Evolutionary conservation across 2,888 invertebrate species (phyloP), one percentile per base, ranked within the genome.

Genomic region (Auanema freiburgensis): DNA sequence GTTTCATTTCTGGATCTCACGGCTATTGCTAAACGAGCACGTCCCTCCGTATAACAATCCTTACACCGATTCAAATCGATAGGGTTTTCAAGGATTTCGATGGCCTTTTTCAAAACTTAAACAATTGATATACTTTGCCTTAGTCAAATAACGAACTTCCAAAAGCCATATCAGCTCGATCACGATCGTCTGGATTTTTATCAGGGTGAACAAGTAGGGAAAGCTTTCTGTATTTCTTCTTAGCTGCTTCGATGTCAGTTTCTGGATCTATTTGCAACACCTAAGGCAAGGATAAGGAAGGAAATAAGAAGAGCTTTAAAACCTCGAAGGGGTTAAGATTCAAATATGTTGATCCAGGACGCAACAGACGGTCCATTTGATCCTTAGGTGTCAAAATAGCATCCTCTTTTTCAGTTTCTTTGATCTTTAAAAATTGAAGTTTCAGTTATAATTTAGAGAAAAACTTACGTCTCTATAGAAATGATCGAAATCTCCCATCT

Each of bases 201-300:
- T 99, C 98, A 23, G 98, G 98, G 90, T 99, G 98, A 42, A 98
- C 95, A 81, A 98, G 88, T 85, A 98, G 93, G 18, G 98, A 97
- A 82, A 97, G 88, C 87, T 89, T 83, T 84, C 93, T 89, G 86
- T 96, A 99, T 86, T 94, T 94, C 85, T 93, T 96, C 86, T 95
- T 96, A 59, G 96, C 91, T 84, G 93, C 93, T 78, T 95, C 93
- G 60, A 96, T 85, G 21, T 91, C 87, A 12, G 90, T 88, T 70
- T 93, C 92, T 14, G 94, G 93, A 80, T 97, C 96, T 56, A 84
- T 67, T 73, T 83, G 83, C 6, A 83, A 70, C 10, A 83, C 81
- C 79, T 80, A 76, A 70, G 12, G 18, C 16, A 25, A 24, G 25
- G 4, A 24, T 55, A 12, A 8, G 4, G 14, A 43, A 21, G 8